phyloP scores from a whole-genome alignment of 2,113 vertebrate species.

The Hemibagrus wyckioides region DNA sequence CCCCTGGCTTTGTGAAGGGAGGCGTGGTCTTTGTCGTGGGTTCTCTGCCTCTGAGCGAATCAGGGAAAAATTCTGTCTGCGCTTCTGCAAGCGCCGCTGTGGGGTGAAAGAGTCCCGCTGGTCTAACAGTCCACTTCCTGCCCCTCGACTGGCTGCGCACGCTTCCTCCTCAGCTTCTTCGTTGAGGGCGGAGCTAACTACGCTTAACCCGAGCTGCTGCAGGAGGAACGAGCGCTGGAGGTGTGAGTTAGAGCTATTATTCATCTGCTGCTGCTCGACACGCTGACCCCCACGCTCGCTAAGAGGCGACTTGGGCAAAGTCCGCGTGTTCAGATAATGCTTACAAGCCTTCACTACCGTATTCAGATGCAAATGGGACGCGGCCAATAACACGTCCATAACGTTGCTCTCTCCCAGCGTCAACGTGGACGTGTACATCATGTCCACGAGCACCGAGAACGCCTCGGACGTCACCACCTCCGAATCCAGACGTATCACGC shows the following conservation, averaged over 20 bases:
- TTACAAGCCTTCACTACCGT: constrained; percentile 97
- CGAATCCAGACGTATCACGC: constrained; percentile 95
- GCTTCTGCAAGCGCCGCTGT: constrained; percentile 88
- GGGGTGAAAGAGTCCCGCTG: constrained; percentile 82
- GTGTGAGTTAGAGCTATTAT: constrained; percentile 70
- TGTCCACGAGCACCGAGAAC: constrained; percentile 93
- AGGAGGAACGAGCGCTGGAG: constrained; percentile 94
- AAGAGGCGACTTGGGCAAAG: constrained; percentile 86
- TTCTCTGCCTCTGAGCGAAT: constrained; percentile 78
- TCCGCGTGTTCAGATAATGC: constrained; percentile 94
- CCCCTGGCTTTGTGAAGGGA: constrained; percentile 76
- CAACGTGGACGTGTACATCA: constrained; percentile 98
- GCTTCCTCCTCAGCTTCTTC: constrained; percentile 50
- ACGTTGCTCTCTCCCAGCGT: constrained; percentile 98
- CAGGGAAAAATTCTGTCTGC: constrained; percentile 79
- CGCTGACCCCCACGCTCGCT: constrained; percentile 67
- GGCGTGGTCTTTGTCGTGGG: constrained; percentile 80
- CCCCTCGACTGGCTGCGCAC: constrained; percentile 44
- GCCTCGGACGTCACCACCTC: constrained; percentile 97
- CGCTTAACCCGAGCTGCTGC: constrained; percentile 92
- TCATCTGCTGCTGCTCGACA: constrained; percentile 66
- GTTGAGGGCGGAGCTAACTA: constrained; percentile 87
- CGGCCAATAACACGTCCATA: constrained; percentile 94
- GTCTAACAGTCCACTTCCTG: constrained; percentile 69
- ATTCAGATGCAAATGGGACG: constrained; percentile 95